Evolutionary conservation across 2,113 vertebrate genomes (phyloP), one percentile per base, ranked within the genome.

Genomic region (Syngnathus scovelli): DNA sequence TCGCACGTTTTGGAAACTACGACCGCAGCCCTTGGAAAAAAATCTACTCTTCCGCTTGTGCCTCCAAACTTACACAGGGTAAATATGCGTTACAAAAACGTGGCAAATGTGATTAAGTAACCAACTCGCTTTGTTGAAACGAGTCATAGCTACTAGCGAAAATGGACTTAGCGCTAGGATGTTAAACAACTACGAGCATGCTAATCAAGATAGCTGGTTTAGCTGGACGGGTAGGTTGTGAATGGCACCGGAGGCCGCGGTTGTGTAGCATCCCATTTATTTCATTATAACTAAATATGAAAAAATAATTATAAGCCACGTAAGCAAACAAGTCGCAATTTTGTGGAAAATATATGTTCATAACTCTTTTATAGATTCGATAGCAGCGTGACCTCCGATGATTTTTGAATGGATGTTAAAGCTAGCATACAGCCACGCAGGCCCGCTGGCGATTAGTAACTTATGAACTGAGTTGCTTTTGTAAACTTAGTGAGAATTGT

Each of bases 221-320:
- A 61, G 67, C 64, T 62, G 48, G 5, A 36, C 68, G n/a, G 70
- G 67, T 43, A 16, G 27, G 27, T 33, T 36, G 27, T 58, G 27
- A 58, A 62, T 70, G 39, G 66, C 10, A 0, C 41, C 13, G 62
- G 39, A 83, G 85, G 85, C 86, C 83, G 65, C 76, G 44, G 61
- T 44, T 76, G 18, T 78, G 51, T 41, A 63, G 18, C 16, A 21
- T 39, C 27, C 18, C 21, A 38, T 67, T 55, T 33, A 43, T 46
- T 62, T 15, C 16, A 8, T 3, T 18, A 13, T 21, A 6, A 1
- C 13, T 7, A 7, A 19, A 5, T 4, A 15, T 1, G 4, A 33
- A 33, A 33, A 33, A 33, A 33, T 33, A 33, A 33, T 33, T 7
- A 12, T 5, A 21, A n/a, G 13, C 4, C 1, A 7, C 7, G 9